phyloP scores from a whole-genome alignment of 2,797 vertebrate genomes.

The Xyrichtys novacula region DNA sequence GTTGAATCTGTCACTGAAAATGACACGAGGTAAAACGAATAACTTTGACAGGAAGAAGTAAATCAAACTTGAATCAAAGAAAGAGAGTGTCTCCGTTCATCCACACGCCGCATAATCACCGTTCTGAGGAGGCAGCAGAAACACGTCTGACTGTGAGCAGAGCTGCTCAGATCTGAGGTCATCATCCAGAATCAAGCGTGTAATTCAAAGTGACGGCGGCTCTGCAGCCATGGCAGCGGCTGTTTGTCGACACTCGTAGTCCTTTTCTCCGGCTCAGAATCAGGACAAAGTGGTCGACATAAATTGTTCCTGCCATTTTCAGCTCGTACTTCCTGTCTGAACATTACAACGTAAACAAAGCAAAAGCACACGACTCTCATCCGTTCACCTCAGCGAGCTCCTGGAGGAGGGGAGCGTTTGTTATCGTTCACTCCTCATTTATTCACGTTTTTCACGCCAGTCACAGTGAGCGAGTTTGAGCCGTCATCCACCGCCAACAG shows the following conservation, averaged over 20 bases:
- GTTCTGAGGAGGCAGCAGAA: neutral
- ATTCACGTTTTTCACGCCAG: constrained; percentile 22
- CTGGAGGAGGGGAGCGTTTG: neutral
- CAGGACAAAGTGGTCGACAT: neutral
- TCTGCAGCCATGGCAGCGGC: too few relatives aligned
- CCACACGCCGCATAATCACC: neutral
- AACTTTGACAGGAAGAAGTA: too few relatives aligned
- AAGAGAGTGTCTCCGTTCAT: too few relatives aligned
- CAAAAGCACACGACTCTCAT: neutral
- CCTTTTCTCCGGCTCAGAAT: neutral
- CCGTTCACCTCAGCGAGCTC: neutral
- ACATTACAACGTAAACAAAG: neutral
- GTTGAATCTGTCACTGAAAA: too few relatives aligned
- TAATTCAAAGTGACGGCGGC: neutral
- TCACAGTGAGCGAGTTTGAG: neutral
- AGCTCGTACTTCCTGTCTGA: neutral
- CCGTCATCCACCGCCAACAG: neutral
- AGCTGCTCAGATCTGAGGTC: neutral
- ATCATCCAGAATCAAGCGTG: neutral
- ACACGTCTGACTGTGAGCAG: neutral
- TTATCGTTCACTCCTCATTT: constrained; percentile 21
- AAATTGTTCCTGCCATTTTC: neutral
- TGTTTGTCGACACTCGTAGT: neutral
- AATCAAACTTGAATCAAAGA: too few relatives aligned
- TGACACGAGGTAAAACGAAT: too few relatives aligned